A percentile compares a stretch with the other conserved stretches of the same genome.
phyloP scores from a whole-genome alignment of 2,797 vertebrate genomes.

The Fundulus diaphanus region DNA sequence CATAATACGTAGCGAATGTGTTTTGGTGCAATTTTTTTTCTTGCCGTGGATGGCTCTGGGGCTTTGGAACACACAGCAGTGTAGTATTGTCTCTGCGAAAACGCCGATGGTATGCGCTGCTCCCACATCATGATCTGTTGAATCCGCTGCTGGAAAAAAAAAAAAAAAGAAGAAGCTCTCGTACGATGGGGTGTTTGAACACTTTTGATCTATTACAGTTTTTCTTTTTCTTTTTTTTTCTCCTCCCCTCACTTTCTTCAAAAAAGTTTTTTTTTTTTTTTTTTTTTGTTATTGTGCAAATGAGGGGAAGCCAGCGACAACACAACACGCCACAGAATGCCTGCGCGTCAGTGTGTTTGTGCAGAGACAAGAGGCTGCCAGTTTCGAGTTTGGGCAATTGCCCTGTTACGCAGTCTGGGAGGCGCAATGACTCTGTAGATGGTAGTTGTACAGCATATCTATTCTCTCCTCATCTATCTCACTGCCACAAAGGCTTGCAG shows the following conservation, averaged over 20 bases:
- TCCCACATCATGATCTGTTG: slow-evolving; percentile 67
- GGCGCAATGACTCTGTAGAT: slow-evolving; percentile 61
- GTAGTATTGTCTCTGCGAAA: slow-evolving; percentile 60
- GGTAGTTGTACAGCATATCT: slow-evolving; percentile 68
- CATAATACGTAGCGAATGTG: slow-evolving; percentile 55
- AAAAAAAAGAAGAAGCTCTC: slow-evolving; percentile 40
- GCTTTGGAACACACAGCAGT: slow-evolving; percentile 52
- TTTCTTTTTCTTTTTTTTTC: no score
- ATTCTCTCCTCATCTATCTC: slow-evolving; percentile 74
- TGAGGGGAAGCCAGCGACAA: slow-evolving; percentile 22
- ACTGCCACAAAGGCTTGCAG: slow-evolving; percentile 76
- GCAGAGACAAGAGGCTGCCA: slow-evolving; percentile 42
- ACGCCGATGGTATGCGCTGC: slow-evolving; percentile 42
- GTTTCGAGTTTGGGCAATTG: slow-evolving; percentile 61
- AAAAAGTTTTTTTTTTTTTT: slow-evolving; percentile 49
- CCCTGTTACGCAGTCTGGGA: slow-evolving; percentile 61
- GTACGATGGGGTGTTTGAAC: slow-evolving; percentile 36
- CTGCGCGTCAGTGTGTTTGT: slow-evolving; percentile 39
- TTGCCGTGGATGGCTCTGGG: slow-evolving; percentile 57
- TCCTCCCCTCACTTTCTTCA: slow-evolving; percentile 13
- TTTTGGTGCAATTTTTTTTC: slow-evolving; percentile 59
- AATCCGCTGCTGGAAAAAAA: slow-evolving; percentile 54
- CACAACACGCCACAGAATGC: slow-evolving; percentile 9
- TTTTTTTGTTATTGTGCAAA: slow-evolving; percentile 25
- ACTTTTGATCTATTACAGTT: slow-evolving; percentile 34